A percentile compares a stretch with the other conserved stretches of the same genome.
Evolutionary conservation across 2,113 vertebrate genomes (phyloP).

Genomic region (Oenanthe melanoleuca): DNA sequence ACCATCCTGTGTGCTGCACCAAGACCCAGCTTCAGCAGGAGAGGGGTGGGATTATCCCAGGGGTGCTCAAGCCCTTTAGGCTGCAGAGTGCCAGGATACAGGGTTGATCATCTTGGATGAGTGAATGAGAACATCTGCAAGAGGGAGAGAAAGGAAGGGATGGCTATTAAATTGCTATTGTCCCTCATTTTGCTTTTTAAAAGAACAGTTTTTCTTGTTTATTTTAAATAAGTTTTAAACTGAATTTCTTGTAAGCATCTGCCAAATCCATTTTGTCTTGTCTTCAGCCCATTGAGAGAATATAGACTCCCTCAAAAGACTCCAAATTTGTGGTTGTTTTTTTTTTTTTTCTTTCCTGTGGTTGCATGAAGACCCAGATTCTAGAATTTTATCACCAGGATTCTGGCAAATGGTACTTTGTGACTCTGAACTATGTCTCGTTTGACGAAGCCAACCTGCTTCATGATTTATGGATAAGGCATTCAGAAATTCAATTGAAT

Average conservation of each 20-base stretch:
- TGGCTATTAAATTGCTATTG: not conserved
- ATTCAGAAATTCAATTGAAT: not conserved
- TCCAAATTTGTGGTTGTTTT: not conserved
- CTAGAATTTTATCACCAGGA: not conserved
- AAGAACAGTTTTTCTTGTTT: not conserved
- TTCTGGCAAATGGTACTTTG: not conserved
- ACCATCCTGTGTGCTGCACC: not conserved
- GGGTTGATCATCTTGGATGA: not conserved
- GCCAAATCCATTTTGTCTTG: not conserved
- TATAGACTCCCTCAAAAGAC: not conserved
- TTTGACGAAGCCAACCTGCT: not conserved
- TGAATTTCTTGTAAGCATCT: not conserved
- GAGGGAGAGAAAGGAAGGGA: not conserved
- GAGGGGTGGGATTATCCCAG: accelerated
- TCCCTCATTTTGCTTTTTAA: not conserved
- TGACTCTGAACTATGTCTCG: not conserved
- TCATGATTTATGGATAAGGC: not conserved
- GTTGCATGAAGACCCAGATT: not conserved
- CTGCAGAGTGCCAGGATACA: accelerated
- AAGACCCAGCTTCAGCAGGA: not conserved
- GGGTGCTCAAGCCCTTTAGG: accelerated
- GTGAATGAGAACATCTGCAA: not conserved
- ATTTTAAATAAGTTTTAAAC: not conserved
- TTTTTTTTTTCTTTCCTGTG: not conserved
- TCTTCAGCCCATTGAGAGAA: not conserved